These are phyloP conservation scores for Hemaris fuciformis DNA, from an alignment of 2,888 invertebrate species.

Conservation along the genomic window DNA sequence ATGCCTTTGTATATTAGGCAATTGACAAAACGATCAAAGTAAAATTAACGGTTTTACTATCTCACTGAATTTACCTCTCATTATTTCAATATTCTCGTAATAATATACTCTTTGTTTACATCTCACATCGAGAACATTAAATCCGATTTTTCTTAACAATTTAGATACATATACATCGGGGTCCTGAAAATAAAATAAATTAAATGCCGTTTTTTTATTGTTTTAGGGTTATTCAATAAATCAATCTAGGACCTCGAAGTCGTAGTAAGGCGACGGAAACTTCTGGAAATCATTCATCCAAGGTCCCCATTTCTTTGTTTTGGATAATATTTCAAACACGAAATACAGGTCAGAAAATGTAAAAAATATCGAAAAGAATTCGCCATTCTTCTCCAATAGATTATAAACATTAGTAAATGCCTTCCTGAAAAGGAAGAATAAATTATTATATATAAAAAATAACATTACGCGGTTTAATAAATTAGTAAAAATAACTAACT, in stretches of 20 bases:
- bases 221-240: background rate
- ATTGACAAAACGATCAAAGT: too few relatives aligned
- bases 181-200: background rate
- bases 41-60: too few relatives aligned
- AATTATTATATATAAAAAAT: background rate
- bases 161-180: constrained; percentile 7
- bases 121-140: constrained; percentile 9
- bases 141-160: constrained; percentile 10
- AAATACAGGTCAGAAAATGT: background rate
- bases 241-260: background rate
- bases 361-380: constrained; percentile 6
- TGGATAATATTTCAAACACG: background rate
- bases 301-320: constrained; percentile 9
- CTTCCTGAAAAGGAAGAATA: constrained; percentile 7
- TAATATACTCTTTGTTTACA: constrained; percentile 11
- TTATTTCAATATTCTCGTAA: background rate
- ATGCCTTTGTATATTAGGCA: too few relatives aligned
- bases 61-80: background rate
- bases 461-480: background rate
- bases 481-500: constrained; percentile 1
- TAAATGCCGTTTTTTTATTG: too few relatives aligned
- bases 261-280: constrained; percentile 12
- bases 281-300: constrained; percentile 2
- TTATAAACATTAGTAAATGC: constrained; percentile 14
- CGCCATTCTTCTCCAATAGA: constrained; percentile 9